phyloP scores from a whole-genome alignment of 2,113 vertebrate species.

The Pimephales promelas region DNA sequence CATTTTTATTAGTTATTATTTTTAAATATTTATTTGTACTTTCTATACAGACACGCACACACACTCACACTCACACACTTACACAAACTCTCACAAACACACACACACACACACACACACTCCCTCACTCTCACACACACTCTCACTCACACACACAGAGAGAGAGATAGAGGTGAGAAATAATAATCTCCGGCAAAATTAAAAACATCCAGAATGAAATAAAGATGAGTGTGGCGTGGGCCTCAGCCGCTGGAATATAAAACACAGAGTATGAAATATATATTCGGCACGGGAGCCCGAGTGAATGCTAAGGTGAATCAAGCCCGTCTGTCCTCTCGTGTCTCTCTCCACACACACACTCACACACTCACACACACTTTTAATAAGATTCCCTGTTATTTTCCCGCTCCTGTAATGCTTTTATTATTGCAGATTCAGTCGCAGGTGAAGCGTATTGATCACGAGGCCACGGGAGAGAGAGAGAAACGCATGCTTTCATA shows the following conservation, averaged over 20 bases:
- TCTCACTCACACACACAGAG: neutral
- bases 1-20: too few species aligned
- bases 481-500: neutral
- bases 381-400: constrained; percentile 74
- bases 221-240: constrained; percentile 77
- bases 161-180: constrained; percentile 44
- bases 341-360: constrained; percentile 25
- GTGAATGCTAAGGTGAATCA: constrained; percentile 74
- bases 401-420: constrained; percentile 73
- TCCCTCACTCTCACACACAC: too few species aligned
- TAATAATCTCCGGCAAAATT: constrained; percentile 70
- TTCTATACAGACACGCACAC: too few species aligned
- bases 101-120: too few species aligned
- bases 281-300: constrained; percentile 55
- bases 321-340: constrained; percentile 40
- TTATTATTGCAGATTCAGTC: constrained; percentile 80
- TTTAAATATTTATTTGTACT: too few species aligned
- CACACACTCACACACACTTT: constrained; percentile 64
- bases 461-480: constrained; percentile 42
- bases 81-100: too few species aligned
- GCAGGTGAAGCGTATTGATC: constrained; percentile 77
- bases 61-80: too few species aligned
- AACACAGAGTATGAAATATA: constrained; percentile 76
- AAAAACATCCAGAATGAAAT: constrained; percentile 77
- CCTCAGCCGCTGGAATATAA: constrained; percentile 72